Evolutionary conservation across 2,888 invertebrate genomes (phyloP), one percentile per base, ranked within the genome.

Genomic region (Orthosia gracilis): DNA sequence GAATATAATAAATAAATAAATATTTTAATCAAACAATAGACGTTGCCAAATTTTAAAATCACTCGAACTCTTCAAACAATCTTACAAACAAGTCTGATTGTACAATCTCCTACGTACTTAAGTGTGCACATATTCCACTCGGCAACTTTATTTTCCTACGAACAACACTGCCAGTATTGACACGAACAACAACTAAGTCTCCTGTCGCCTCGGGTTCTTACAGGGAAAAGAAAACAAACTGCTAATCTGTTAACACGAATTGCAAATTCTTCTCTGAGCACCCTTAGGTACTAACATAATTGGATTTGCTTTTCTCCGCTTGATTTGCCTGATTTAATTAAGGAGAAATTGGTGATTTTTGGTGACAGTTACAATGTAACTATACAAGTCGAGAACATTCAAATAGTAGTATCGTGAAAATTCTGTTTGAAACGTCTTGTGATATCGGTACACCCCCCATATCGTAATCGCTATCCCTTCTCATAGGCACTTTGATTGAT

Each of bases 371-470:
- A 11, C 7, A 23, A 49, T 63, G 5, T 9, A 31, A 57, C 15
- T n/a, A 31, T n/a, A 64, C 3, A 57, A 57, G 26, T 55, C 21
- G 1, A 9, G 40, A 40, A 9, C 40, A 40, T 40, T 40, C 40
- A 40, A 9, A 40, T 7, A 26, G 26, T n/a, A n/a, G n/a, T n/a
- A n/a, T n/a, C n/a, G n/a, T n/a, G n/a, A n/a, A n/a, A n/a, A n/a
- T n/a, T n/a, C n/a, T n/a, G n/a, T n/a, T n/a, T n/a, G 96, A 96
- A 0, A 96, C 96, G 45, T 96, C 96, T 62, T 94, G 94, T 0
- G 96, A 96, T 80, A 96, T 94, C 17, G 95, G 95, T 9, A 95
- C 94, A 3, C 94, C 95, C 0, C 96, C 96, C 94, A 96, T 95
- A 49, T 92, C 91, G n/a, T 83, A 86, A 69, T 92, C 92, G 18